Base-by-base conservation (phyloP, 2,888 invertebrate genomes). In the Aporophyla nigra region DNA sequence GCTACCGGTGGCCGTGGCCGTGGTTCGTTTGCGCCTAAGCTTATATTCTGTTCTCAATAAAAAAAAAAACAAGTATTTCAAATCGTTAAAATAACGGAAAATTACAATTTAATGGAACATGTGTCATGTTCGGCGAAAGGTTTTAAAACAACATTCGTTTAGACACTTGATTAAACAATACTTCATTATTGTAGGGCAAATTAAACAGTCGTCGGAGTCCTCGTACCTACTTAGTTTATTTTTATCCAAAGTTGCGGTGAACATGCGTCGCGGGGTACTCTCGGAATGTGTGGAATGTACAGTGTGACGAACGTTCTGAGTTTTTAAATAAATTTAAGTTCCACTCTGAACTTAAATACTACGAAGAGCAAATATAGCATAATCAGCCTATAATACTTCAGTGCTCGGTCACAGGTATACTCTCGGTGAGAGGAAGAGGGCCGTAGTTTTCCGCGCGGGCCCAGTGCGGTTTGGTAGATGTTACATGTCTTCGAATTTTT, bases 121-220 rank as follows among this genome's bases (percentile, higher is more conserved):
- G 40, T 6, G 10, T 16, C 19, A 53, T 43, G 14, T 65, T 65
- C n/a, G n/a, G 5, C 5, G 19, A 46, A 49, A 5, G 33, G 24
- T 19, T 65, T 24, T 82, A 59, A 49, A 78, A 78, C 63, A 71
- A 84, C 54, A 54, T 33, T n/a, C 59, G 21, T n/a, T 59, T 49
- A 33, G 40, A 54, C 68, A 70, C 67, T 83, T 84, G 67, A 84
- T 84, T 81, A 84, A 81, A 76, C 58, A 80, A 69, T 78, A 76
- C 82, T 88, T 84, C 74, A 84, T 84, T 82, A 75, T 69, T 71
- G 74, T 59, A 63, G 65, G 71, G 74, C 81, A 87, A 81, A 88
- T 88, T 87, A 84, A 84, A 75, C 70, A 84, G 43, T 83, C 78
- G 72, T 78, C 62, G 73, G 78, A 77, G 56, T 83, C 81, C 76